Conservation (phyloP, 2,797 vertebrate species). For the Sebastes iracundus region DNA sequence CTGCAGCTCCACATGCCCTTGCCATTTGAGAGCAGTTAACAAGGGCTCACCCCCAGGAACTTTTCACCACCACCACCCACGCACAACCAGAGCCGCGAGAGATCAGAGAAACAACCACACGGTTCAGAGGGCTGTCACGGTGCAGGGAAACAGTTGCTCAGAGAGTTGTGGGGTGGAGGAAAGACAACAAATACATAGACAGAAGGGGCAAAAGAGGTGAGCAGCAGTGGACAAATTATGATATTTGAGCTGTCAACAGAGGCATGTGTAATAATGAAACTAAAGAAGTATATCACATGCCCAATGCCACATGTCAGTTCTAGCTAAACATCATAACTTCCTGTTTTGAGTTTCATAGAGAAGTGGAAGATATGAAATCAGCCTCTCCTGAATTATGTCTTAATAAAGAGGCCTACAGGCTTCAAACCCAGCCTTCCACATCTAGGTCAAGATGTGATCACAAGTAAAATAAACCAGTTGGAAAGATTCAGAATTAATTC, state of each 20-base stretch:
- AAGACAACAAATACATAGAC: background rate
- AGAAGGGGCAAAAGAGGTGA: background rate
- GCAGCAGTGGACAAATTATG: background rate
- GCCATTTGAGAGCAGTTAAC: background rate
- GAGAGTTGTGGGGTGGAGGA: background rate
- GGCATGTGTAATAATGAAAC: background rate
- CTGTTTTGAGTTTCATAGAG: constrained; percentile 69
- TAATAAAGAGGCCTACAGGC: background rate
- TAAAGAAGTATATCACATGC: constrained; percentile 5
- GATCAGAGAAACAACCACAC: constrained; percentile 20
- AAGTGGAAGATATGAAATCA: constrained; percentile 51
- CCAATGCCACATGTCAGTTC: background rate
- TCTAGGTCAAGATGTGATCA: constrained; percentile 51
- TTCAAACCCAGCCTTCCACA: constrained; percentile 3
- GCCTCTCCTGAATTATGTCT: background rate
- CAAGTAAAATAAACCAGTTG: constrained; percentile 26
- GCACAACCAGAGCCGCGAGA: background rate
- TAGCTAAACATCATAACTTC: constrained; percentile 45
- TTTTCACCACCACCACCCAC: background rate
- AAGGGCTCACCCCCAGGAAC: background rate
- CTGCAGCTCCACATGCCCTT: background rate
- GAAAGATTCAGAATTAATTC: constrained; percentile 55
- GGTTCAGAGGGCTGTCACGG: constrained; percentile 35
- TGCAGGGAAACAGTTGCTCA: constrained; percentile 3
- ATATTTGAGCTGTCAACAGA: background rate